These are phyloP conservation scores for Camptogramma bilineatum DNA, from an alignment of 2,888 invertebrate species.

Conservation along the genomic window DNA sequence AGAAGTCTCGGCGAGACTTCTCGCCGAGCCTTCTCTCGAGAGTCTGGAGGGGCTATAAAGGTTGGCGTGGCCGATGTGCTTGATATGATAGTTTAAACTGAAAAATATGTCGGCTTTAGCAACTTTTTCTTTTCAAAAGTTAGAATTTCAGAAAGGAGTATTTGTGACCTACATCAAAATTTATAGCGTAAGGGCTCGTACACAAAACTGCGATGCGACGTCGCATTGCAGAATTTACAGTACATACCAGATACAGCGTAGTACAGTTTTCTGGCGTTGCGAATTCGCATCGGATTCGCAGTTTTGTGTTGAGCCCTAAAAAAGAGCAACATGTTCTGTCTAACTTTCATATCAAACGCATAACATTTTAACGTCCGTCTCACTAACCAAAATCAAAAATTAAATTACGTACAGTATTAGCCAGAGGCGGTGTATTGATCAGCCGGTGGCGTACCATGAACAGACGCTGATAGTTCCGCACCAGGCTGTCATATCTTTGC, in stretches of 20 bases:
- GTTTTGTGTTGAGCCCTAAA: no score
- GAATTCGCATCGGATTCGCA: no score
- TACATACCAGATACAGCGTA: no score
- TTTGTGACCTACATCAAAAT: neutral
- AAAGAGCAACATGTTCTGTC: conserved; percentile 3
- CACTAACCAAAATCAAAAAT: conserved; percentile 37
- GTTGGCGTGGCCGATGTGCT: conserved; percentile 12
- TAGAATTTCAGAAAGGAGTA: neutral
- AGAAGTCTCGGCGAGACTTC: no score
- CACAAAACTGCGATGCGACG: no score
- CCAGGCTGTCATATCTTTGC: conserved; percentile 80
- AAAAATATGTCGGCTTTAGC: conserved; percentile 9
- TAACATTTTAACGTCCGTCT: conserved; percentile 25
- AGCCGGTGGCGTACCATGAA: conserved; percentile 80
- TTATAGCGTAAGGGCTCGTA: no score
- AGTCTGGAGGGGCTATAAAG: neutral
- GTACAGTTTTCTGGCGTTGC: no score
- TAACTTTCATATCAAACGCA: conserved; percentile 5
- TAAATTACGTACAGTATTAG: conserved; percentile 67
- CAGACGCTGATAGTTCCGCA: conserved; percentile 79
- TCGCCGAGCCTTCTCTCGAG: no score
- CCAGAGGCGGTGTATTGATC: conserved; percentile 70
- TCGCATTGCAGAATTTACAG: no score
- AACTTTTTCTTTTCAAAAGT: neutral
- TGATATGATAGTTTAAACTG: conserved; percentile 3